These are phyloP conservation scores for Muricea muricata DNA, from an alignment of 92 coral and sea anemone species.

Conservation along the genomic window DNA sequence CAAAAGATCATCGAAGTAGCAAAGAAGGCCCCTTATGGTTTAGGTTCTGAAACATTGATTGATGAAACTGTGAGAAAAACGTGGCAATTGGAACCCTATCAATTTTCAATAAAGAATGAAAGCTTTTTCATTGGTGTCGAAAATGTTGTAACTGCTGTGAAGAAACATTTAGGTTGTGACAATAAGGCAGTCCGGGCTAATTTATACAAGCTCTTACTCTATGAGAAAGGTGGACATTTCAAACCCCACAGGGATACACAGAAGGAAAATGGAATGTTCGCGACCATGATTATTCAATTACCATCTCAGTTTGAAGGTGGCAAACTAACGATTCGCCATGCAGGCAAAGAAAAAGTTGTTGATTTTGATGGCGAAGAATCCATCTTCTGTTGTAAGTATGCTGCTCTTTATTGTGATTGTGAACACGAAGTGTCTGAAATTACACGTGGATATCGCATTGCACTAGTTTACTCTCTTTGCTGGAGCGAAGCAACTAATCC, in stretches of 20 bases:
- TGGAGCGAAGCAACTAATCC: slow-evolving; percentile 48
- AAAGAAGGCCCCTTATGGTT: slow-evolving; percentile 54
- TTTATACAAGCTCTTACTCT: slow-evolving; percentile 42
- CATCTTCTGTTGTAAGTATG: slow-evolving; percentile 45
- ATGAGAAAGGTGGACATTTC: slow-evolving; percentile 60
- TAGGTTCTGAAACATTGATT: slow-evolving; percentile 48
- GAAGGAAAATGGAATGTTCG: slow-evolving; percentile 51
- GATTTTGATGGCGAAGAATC: slow-evolving; percentile 26
- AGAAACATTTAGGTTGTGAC: slow-evolving; percentile 40
- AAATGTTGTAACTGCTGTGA: slow-evolving; percentile 30
- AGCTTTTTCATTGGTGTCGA: slow-evolving; percentile 31
- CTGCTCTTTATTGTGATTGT: slow-evolving; percentile 63
- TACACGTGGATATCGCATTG: slow-evolving; percentile 51
- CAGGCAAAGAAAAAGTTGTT: slow-evolving; percentile 36
- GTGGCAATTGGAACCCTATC: slow-evolving; percentile 53
- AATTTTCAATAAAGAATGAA: slow-evolving; percentile 45
- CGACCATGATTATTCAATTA: slow-evolving; percentile 53
- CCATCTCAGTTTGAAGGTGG: slow-evolving; percentile 55
- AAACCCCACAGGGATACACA: slow-evolving; percentile 47
- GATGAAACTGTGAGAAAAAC: slow-evolving; percentile 43
- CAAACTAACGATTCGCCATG: slow-evolving; percentile 42
- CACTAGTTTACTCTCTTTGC: slow-evolving; percentile 57
- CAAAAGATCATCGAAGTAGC: slow-evolving; percentile 31
- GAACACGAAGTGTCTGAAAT: slow-evolving; percentile 61
- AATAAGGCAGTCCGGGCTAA: slow-evolving; percentile 45